These are phyloP conservation scores for Stomorhina lunata DNA, from an alignment of 2,888 invertebrate species.

Conservation along the genomic window DNA sequence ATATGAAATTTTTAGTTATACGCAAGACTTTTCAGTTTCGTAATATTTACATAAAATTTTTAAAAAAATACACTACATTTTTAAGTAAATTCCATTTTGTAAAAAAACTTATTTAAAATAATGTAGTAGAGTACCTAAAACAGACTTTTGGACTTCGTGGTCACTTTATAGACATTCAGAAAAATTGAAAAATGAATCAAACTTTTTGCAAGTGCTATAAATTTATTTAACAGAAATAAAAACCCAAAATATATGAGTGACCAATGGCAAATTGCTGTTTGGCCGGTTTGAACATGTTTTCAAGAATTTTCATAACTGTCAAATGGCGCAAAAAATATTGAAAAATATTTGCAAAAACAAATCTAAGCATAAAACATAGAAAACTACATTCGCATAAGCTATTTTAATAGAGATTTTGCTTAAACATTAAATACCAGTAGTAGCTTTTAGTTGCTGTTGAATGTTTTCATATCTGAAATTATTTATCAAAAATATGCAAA, in stretches of 20 bases:
- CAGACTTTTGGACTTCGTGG: neutral
- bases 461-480: neutral
- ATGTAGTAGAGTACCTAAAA: neutral
- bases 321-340: neutral
- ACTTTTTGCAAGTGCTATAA: slow-evolving; percentile 32
- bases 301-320: slow-evolving; percentile 53
- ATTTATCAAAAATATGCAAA: slow-evolving; percentile 7
- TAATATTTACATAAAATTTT: no score
- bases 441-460: no score
- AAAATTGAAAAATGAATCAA: neutral
- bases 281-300: slow-evolving; percentile 52
- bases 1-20: no score
- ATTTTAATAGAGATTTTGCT: slow-evolving; percentile 22
- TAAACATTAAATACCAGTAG: neutral
- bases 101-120: no score
- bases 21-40: no score
- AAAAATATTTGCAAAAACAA: neutral
- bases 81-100: no score
- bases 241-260: neutral
- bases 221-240: slow-evolving; percentile 23
- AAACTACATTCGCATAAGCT: neutral
- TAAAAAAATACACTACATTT: no score
- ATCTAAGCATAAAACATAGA: neutral
- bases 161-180: neutral
- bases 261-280: slow-evolving; percentile 5